Conservation (phyloP, 2,888 invertebrate genomes). For the Eupithecia inturbata region DNA sequence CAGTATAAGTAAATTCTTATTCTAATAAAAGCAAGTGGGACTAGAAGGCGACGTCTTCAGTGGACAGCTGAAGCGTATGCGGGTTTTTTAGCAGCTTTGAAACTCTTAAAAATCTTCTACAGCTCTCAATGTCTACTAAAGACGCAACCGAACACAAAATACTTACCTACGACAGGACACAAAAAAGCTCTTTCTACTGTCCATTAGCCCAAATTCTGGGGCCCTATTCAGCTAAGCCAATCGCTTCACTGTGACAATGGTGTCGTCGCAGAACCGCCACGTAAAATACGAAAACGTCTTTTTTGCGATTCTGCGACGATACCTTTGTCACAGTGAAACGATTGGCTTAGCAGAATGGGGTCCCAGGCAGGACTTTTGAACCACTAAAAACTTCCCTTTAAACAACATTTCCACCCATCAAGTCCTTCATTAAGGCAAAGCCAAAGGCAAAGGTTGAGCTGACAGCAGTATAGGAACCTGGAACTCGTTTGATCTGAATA, state of each 20-base stretch:
- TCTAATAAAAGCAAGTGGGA: slow-evolving; percentile 33
- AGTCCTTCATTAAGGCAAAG: neutral
- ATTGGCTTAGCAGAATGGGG: neutral
- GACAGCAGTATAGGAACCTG: neutral
- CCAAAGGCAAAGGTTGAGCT: too few relatives aligned
- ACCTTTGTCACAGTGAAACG: neutral
- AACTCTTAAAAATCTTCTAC: neutral
- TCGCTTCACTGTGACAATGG: neutral
- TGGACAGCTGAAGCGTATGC: slow-evolving; percentile 2
- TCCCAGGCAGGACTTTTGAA: neutral
- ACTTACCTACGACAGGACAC: neutral
- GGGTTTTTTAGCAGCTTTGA: neutral
- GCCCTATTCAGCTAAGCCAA: neutral
- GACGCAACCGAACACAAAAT: slow-evolving; percentile 4
- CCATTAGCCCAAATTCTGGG: neutral
- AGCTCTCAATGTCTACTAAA: neutral
- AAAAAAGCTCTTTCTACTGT: neutral
- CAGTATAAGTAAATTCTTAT: slow-evolving; percentile 20
- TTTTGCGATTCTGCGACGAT: neutral
- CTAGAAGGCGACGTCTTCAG: slow-evolving; percentile 38
- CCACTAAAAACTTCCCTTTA: neutral
- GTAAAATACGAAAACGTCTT: neutral
- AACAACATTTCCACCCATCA: neutral
- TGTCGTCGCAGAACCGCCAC: too few relatives aligned
- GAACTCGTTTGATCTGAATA: neutral